Evolutionary conservation across 2,888 invertebrate species (phyloP).

Genomic region (Chrysotoxum bicinctum): DNA sequence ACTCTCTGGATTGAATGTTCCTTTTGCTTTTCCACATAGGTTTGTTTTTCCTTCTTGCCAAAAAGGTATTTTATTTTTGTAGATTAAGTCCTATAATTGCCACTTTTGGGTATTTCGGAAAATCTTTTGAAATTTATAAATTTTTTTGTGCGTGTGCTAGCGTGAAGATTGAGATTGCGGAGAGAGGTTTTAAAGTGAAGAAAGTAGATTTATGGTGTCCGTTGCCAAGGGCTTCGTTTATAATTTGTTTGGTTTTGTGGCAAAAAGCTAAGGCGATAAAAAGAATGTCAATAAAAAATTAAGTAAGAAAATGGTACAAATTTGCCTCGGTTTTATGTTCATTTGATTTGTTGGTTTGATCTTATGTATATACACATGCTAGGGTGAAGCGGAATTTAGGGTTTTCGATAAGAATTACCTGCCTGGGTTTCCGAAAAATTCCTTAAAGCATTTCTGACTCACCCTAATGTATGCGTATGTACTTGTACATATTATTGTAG

Average conservation of each 20-base stretch:
- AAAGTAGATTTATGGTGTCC: constrained; percentile 3
- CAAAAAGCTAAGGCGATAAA: background rate
- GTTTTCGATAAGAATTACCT: no score
- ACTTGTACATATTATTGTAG: no score
- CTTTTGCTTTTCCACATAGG: constrained; percentile 4
- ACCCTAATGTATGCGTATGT: no score
- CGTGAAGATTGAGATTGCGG: background rate
- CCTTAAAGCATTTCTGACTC: no score
- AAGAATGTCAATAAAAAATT: background rate
- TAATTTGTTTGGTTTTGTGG: background rate
- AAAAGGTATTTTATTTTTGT: constrained; percentile 20
- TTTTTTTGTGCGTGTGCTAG: background rate
- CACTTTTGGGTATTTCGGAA: constrained; percentile 53
- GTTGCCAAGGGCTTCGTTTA: background rate
- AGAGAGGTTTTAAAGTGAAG: background rate
- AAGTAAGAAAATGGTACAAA: background rate
- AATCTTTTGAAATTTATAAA: constrained; percentile 38
- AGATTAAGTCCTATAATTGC: constrained; percentile 56
- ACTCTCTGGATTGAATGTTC: constrained; percentile 19
- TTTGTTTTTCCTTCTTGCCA: background rate
- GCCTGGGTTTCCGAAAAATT: no score
- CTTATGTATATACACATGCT: background rate
- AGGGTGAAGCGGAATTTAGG: no score
- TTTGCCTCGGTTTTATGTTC: background rate
- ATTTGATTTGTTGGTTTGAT: background rate